A percentile compares a stretch with the other conserved stretches of the same genome.
Conservation (phyloP, 2,113 vertebrate species). For the Anhinga anhinga region DNA sequence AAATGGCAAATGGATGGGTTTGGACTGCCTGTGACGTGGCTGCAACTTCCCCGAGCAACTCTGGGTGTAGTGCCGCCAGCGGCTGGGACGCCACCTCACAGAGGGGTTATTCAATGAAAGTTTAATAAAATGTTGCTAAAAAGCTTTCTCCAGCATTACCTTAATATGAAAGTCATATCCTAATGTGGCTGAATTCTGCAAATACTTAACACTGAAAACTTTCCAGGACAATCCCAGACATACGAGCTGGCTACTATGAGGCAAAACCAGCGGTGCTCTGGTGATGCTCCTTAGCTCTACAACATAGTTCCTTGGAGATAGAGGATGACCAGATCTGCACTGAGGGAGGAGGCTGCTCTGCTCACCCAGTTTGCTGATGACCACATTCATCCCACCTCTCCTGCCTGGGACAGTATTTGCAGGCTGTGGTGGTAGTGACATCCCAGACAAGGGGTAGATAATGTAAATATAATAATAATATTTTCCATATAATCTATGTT, state of each 20-base stretch:
- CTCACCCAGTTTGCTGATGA: not conserved
- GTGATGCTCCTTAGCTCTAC: not conserved
- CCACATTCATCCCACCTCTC: not conserved
- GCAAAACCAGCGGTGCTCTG: fast-evolving
- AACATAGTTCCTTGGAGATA: not conserved
- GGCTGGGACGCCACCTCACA: fast-evolving
- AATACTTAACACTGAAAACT: not conserved
- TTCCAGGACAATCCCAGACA: not conserved
- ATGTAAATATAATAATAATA: not conserved
- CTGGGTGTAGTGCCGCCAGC: not conserved
- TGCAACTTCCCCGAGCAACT: not conserved
- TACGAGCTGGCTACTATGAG: not conserved
- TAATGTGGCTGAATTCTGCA: fast-evolving
- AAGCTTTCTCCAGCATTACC: not conserved
- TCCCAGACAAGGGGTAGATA: not conserved
- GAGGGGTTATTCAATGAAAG: not conserved
- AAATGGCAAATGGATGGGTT: not conserved
- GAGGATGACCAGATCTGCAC: not conserved
- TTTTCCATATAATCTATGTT: not conserved
- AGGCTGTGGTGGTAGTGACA: not conserved
- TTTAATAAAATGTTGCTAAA: not conserved
- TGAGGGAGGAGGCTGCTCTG: not conserved
- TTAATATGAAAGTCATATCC: not conserved
- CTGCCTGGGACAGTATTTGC: not conserved
- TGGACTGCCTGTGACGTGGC: not conserved